Conservation (phyloP, 2,888 invertebrate species). For the Panopea generosa region DNA sequence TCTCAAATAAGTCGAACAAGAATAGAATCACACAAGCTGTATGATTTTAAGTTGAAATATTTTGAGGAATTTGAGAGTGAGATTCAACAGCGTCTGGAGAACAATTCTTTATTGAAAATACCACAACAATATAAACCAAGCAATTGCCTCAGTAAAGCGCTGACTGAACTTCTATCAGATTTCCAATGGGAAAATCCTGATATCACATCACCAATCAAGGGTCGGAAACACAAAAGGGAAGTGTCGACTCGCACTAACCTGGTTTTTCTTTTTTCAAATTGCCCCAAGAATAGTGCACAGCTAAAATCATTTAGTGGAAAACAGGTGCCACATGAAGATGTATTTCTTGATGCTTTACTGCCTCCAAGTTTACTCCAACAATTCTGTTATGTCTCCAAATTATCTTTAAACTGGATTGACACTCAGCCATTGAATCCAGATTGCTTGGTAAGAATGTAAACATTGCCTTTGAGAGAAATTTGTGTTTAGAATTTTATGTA, state of each 20-base stretch:
- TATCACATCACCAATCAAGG: constrained; percentile 74
- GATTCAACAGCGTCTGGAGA: constrained; percentile 59
- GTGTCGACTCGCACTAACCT: constrained; percentile 48
- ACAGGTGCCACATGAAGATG: constrained; percentile 75
- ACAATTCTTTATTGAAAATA: constrained; percentile 6
- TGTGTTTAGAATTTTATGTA: no score
- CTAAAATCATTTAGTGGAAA: constrained; percentile 75
- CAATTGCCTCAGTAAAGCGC: constrained; percentile 64
- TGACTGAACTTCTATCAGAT: constrained; percentile 77
- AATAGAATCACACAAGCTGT: constrained; percentile 64
- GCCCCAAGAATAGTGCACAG: constrained; percentile 65
- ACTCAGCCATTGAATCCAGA: constrained; percentile 11
- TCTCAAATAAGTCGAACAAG: constrained; percentile 54
- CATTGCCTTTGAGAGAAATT: no score
- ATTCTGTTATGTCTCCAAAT: constrained; percentile 63
- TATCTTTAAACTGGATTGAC: constrained; percentile 77
- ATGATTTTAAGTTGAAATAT: constrained; percentile 72
- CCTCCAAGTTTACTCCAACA: constrained; percentile 68
- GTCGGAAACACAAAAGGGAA: constrained; percentile 35
- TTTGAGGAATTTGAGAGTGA: constrained; percentile 80
- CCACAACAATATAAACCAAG: constrained; percentile 44
- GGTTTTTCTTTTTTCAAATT: constrained; percentile 71
- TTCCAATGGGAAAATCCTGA: constrained; percentile 78
- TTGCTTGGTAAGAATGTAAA: neutral
- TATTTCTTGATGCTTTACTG: constrained; percentile 76